Evolutionary conservation across 2,888 invertebrate genomes (phyloP), one percentile per base, ranked within the genome.

Genomic region (Oxycera nigricornis): DNA sequence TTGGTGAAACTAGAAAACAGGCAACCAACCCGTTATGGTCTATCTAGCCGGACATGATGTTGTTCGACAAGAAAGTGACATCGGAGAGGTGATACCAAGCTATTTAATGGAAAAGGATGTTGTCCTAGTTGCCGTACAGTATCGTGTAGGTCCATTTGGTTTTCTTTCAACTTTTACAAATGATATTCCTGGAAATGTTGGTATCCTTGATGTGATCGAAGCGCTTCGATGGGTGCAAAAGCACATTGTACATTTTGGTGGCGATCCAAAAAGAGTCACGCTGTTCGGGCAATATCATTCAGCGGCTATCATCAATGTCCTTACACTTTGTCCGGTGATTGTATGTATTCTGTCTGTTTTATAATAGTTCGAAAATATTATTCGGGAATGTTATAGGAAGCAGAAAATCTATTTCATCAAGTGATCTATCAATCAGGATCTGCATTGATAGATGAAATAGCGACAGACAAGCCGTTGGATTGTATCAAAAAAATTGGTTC

Each of bases 261-360:
- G 87, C 1, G 83, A 87, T 78, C 81, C 83, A 2, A 75, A 77
- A 6, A 77, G 78, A 28, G 82, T 87, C 0, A 87, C 87, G 1
- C 78, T 87, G 4, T 82, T 85, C 75, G 87, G 87, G 2, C 84
- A 87, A 76, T 86, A 86, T 75, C 83, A 86, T 1, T 86, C 86
- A n/a, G 83, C 81, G 2, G 82, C 81, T 4, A 84, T 86, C 1
- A 86, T 85, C 0, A 81, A 83, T 0, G 79, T 83, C 4, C 80
- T 86, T 74, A 75, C 82, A 57, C 75, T 82, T 30, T 82, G 82
- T 76, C 83, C 83, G 17, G 74, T 82, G 7, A 6, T 85, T 70
- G 85, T 84, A 76, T 76, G 41, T 3, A 14, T 3, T 46, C 7
- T 1, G 39, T 22, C 9, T 11, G 11, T 11, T 50, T 28, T 59